Conservation (phyloP, 2,113 vertebrate genomes). For the Mustela lutreola region DNA sequence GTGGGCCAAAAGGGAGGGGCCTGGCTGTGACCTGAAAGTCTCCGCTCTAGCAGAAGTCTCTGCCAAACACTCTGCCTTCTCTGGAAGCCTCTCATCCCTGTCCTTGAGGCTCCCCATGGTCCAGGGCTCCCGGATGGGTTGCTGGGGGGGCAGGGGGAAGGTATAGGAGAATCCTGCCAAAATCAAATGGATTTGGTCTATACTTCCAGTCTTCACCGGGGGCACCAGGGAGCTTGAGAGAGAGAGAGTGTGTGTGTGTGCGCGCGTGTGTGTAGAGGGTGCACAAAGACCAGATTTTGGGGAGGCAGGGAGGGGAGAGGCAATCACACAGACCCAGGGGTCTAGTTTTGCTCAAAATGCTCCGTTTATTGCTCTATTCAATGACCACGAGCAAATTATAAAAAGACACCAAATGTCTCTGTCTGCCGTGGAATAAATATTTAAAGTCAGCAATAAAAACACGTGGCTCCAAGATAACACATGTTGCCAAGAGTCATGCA, state of each 20-base stretch:
- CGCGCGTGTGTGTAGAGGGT: too few species aligned
- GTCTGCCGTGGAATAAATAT: conserved; percentile 88
- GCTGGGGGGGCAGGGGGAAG: neutral
- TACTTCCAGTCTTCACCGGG: neutral
- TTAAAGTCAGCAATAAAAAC: conserved; percentile 91
- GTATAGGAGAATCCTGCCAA: neutral
- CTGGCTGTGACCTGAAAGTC: neutral
- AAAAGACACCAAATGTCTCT: conserved; percentile 87
- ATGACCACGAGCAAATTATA: conserved; percentile 88
- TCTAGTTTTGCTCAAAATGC: conserved; percentile 89
- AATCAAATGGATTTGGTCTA: neutral
- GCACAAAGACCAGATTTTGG: neutral
- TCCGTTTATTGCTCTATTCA: conserved; percentile 91
- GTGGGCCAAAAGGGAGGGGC: neutral
- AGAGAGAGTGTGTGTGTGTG: too few species aligned
- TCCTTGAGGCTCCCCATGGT: neutral
- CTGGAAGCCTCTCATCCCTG: neutral
- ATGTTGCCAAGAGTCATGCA: conserved; percentile 88
- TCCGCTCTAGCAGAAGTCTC: neutral
- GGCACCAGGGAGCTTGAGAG: neutral
- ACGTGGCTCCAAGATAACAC: conserved; percentile 88
- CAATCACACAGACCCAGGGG: conserved; percentile 64
- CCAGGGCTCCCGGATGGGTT: neutral
- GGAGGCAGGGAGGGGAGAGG: neutral
- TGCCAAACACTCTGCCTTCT: neutral